phyloP scores from a whole-genome alignment of 2,113 vertebrate genomes.

The Nibea albiflora region DNA sequence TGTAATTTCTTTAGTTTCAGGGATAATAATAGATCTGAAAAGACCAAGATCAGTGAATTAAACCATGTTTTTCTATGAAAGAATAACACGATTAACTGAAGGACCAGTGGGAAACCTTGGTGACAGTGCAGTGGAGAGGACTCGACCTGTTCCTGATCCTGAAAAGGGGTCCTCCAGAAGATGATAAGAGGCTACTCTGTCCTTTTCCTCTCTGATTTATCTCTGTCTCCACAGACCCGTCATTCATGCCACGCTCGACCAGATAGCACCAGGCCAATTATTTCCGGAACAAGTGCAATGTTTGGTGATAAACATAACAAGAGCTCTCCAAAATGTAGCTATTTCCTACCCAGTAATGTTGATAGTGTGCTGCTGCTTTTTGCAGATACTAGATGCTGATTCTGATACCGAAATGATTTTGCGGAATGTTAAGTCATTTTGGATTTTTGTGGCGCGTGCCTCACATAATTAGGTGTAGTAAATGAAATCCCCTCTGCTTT shows the following conservation, averaged over 20 bases:
- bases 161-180: neutral
- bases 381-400: neutral
- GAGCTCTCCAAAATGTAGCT: neutral
- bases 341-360: neutral
- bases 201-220: slow-evolving; percentile 36
- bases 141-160: slow-evolving; percentile 21
- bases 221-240: slow-evolving; percentile 25
- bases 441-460: neutral
- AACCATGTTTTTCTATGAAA: neutral
- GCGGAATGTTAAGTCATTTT: neutral
- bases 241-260: slow-evolving; percentile 22
- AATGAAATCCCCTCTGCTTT: neutral
- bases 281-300: slow-evolving; percentile 28
- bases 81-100: neutral
- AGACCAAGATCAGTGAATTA: neutral
- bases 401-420: neutral
- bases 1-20: too few species aligned
- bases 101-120: too few species aligned
- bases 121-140: neutral
- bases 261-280: slow-evolving; percentile 44
- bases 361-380: neutral
- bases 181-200: neutral
- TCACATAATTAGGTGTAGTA: neutral
- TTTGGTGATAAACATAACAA: slow-evolving; percentile 30
- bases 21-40: too few species aligned